These are phyloP conservation scores for Balearica regulorum DNA, from an alignment of 2,797 vertebrate genomes.

Conservation along the genomic window DNA sequence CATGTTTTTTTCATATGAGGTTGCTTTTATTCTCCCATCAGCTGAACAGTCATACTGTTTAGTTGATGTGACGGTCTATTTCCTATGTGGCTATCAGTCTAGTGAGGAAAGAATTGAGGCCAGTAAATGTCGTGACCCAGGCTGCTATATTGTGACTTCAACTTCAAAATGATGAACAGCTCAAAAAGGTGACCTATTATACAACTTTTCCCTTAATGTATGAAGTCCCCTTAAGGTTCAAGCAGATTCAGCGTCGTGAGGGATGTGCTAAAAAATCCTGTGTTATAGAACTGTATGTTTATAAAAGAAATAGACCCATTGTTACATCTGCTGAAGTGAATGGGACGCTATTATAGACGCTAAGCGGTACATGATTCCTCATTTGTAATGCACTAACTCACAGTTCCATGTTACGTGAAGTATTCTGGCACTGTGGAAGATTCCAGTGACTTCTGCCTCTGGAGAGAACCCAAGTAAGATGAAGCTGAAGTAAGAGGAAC, in stretches of 20 bases:
- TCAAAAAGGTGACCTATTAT: not conserved
- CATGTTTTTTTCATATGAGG: not conserved
- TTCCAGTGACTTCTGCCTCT: not conserved
- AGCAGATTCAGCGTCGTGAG: not conserved
- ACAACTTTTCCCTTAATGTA: not conserved
- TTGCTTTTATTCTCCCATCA: not conserved
- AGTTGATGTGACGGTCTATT: not conserved
- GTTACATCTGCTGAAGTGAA: not conserved
- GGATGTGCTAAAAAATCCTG: not conserved
- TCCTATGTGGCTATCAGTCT: not conserved
- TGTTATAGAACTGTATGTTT: not conserved
- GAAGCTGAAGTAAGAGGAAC: not conserved
- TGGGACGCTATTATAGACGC: not conserved
- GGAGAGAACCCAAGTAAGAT: not conserved
- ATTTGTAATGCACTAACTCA: not conserved
- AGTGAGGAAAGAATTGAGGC: not conserved
- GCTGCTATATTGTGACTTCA: not conserved
- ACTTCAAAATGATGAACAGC: not conserved
- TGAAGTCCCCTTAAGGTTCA: not conserved
- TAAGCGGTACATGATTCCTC: accelerated
- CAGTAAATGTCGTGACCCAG: not conserved
- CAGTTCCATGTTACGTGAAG: not conserved
- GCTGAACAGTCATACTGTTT: not conserved
- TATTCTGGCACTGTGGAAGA: not conserved
- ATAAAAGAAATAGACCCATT: not conserved